Evolutionary conservation across 2,888 invertebrate species (phyloP).

Genomic region (Nephrotoma flavescens): DNA sequence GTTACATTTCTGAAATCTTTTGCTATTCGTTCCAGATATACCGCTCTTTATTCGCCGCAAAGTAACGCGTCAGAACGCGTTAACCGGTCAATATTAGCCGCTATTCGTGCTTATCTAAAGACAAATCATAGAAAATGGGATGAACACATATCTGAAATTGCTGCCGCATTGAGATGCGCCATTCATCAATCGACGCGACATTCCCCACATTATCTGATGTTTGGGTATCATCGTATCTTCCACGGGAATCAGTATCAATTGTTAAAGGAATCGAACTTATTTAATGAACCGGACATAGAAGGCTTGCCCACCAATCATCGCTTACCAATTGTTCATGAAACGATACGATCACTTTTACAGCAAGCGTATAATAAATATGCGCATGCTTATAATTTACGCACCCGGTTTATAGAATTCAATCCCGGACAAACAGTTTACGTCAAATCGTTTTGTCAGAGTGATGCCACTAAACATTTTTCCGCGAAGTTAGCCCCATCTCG

Average conservation of each 20-base stretch:
- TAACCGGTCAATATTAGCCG: background rate
- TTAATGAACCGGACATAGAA: background rate
- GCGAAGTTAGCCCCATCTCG: no score
- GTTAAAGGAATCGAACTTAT: background rate
- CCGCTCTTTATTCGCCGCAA: no score
- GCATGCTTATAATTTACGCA: no score
- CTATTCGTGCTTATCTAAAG: background rate
- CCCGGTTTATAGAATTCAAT: no score
- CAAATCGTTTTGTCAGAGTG: no score
- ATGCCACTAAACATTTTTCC: no score
- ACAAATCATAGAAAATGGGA: background rate
- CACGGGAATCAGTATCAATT: background rate
- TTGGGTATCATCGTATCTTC: background rate
- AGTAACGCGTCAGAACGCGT: background rate
- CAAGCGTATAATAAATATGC: background rate
- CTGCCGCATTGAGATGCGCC: background rate
- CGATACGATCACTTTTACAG: background rate
- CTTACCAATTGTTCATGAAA: background rate
- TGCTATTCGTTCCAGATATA: no score
- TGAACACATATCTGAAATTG: background rate
- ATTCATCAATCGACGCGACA: background rate
- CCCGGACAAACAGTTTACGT: no score
- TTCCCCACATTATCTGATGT: background rate
- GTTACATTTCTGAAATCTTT: no score
- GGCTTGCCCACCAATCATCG: background rate